A percentile compares a stretch with the other conserved stretches of the same genome.
Evolutionary conservation across 1,140 invertebrate genomes (phyloP).

Genomic region (Hesperophylax magnus): DNA sequence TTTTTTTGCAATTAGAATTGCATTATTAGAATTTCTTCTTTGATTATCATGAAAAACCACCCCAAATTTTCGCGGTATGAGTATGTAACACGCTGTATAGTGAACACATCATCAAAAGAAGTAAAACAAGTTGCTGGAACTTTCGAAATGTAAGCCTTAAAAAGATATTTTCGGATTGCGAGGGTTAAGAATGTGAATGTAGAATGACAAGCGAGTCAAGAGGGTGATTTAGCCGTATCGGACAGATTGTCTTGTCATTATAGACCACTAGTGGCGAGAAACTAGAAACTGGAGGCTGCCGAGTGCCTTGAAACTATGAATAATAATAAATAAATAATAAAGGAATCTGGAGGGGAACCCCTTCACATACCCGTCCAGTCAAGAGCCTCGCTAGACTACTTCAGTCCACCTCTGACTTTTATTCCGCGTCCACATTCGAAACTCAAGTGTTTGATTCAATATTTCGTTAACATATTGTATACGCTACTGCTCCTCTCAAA

Average conservation of each 20-base stretch:
- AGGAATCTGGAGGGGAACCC: background rate
- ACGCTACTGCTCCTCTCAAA: background rate
- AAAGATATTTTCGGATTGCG: background rate
- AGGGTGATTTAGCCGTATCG: constrained; percentile 21
- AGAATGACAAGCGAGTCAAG: constrained; percentile 34
- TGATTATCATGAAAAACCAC: no score
- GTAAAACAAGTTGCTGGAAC: no score
- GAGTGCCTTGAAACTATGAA: constrained; percentile 30
- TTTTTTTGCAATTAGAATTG: no score
- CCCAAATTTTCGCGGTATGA: no score
- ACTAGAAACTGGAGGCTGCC: background rate
- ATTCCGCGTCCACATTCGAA: constrained; percentile 16
- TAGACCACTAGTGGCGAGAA: constrained; percentile 6
- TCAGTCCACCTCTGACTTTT: constrained; percentile 28
- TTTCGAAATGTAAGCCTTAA: background rate
- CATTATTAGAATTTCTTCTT: no score
- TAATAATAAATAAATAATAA: constrained; percentile 21
- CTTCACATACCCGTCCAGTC: background rate
- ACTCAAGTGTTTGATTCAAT: constrained; percentile 41
- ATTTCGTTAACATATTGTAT: constrained; percentile 17
- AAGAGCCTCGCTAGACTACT: constrained; percentile 27
- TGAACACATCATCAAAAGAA: no score
- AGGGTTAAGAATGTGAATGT: constrained; percentile 25
- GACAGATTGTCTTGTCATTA: constrained; percentile 19
- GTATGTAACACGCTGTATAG: no score